Evolutionary conservation across 37 sponge, comb jelly and placozoan species (phyloP).

Genomic region (Beroe ovata): DNA sequence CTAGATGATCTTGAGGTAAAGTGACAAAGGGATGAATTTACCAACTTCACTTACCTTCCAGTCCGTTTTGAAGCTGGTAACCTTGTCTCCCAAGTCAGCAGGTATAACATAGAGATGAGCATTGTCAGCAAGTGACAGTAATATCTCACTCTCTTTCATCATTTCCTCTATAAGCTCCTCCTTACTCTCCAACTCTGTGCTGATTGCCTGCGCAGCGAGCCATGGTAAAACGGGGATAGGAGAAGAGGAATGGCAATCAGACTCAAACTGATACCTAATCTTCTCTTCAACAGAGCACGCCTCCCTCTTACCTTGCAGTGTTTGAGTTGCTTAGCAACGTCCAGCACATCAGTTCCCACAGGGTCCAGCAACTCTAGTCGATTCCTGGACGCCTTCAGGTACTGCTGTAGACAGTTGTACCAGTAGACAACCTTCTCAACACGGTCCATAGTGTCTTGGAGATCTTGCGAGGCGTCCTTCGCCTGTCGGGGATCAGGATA

Average conservation of each 20-base stretch:
- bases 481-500: conserved; percentile 44
- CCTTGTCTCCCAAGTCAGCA: conserved; percentile 52
- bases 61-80: conserved; percentile 38
- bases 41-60: conserved; percentile 51
- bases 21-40: too few species aligned
- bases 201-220: conserved; percentile 54
- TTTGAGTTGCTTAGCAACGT: conserved; percentile 61
- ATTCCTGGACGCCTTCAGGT: conserved; percentile 35
- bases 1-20: too few species aligned
- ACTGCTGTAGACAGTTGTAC: conserved; percentile 67
- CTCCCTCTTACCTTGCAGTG: conserved; percentile 30
- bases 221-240: not conserved
- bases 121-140: conserved; percentile 36
- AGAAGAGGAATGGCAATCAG: not conserved
- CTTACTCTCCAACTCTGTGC: conserved; percentile 63
- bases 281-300: too few species aligned
- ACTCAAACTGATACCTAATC: too few species aligned
- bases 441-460: conserved; percentile 58
- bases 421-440: conserved; percentile 66
- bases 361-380: conserved; percentile 57
- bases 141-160: conserved; percentile 62
- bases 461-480: conserved; percentile 13
- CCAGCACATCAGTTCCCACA: conserved; percentile 52
- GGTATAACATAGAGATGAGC: conserved; percentile 42
- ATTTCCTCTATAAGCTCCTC: conserved; percentile 67